Base-by-base conservation (phyloP, 2,888 invertebrate genomes). In the Hyppa rectilinea region DNA sequence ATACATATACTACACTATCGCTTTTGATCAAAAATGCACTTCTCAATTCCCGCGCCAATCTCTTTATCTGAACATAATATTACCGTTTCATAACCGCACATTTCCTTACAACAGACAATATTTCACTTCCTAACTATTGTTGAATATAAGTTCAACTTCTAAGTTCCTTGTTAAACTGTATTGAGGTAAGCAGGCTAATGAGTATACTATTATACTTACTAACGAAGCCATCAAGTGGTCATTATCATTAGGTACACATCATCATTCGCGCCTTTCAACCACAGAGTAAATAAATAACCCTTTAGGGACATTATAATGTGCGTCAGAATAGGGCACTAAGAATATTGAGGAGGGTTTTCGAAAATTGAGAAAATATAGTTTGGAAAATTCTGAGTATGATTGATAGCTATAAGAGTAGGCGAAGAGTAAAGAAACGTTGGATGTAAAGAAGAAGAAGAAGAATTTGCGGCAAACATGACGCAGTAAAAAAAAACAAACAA, bases 121-220 rank as follows among this genome's bases (percentile, higher is more conserved):
- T 60, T 55, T 55, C 45, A 72, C 64, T 76, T 76, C 78, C 73
- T 78, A 52, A 61, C n/a, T 0, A 78, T 76, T 76, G 78, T 78
- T 72, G 26, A 26, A 36, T 40, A 60, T 31, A 73, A 40, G n/a
- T 60, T 59, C 23, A 36, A 20, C 31, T 43, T 29, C 40, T 23
- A 26, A 50, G 31, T 56, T 70, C 31, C 49, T 36, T 12, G 20
- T 47, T 76, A 7, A 14, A 40, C 26, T 45, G 29, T 50, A 75
- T 78, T 47, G 56, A 65, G 79, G 61, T 65, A 61, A 76, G 38
- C 26, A 52, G 73, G 65, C 23, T 76, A 76, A 65, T 65, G 65
- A 65, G 60, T 20, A 2, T 14, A 23, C 59, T 56, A 64, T 72
- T 71, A 34, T 58, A 64, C 23, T 43, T 10, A 34, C 43, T 71